Evolutionary conservation across 1,140 invertebrate species (phyloP), one percentile per base, ranked within the genome.

Genomic region (Eriosoma lanigerum): DNA sequence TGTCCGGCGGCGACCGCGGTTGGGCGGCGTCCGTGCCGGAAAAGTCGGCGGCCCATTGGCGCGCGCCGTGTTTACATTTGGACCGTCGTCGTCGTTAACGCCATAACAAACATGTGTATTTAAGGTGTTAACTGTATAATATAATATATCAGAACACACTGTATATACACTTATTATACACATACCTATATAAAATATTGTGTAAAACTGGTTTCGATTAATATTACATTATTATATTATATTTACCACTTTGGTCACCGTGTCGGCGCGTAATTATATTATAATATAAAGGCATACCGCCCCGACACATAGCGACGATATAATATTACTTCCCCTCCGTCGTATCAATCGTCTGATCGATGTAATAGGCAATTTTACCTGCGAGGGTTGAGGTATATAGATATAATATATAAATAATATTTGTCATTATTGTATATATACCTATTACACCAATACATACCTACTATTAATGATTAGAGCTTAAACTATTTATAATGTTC

Each of bases 31-130:
- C 38, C 21, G 19, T 13, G 32, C 21, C 32, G 73, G 73, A 32
- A 76, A 76, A 76, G 54, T 6, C 56, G 26, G 12, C 29, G 50
- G 54, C 38, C 54, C 56, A 62, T 78, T 78, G 75, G 75, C 54
- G 32, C 73, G 52, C 54, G 54, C 75, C 24, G 46, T 60, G 75
- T 62, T 78, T 60, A 78, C 75, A 46, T 78, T 62, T 60, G 8
- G 75, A 48, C 75, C 75, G 32, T 48, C 56, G 73, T 44, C 73
- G 73, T 76, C 73, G 73, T 76, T 76, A 76, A 76, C 73, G 73
- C 73, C 73, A 76, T 76, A 46, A 76, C 73, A 60, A 76, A 76
- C 73, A 46, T 76, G 73, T 76, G 73, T 76, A 46, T 76, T 76
- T 60, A 76, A 76, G 73, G 73, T 76, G 73, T 76, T 76, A 76